Evolutionary conservation across 2,797 vertebrate genomes (phyloP).

Genomic region (Euphonia xanthogaster): DNA sequence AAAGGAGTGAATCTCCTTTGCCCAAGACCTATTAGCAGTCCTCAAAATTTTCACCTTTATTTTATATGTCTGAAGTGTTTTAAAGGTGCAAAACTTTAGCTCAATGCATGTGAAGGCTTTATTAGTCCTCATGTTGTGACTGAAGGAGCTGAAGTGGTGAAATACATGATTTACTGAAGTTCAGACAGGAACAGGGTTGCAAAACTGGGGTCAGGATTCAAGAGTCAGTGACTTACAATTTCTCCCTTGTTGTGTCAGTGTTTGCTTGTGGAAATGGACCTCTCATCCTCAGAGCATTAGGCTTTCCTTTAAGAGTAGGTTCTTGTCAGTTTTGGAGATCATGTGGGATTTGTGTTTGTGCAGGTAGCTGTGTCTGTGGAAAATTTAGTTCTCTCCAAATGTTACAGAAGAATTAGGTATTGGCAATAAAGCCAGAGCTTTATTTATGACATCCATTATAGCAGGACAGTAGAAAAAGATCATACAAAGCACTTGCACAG

Average conservation of each 20-base stretch:
- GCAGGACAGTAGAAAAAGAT: not conserved
- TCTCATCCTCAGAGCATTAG: not conserved
- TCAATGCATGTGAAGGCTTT: not conserved
- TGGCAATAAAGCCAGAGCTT: not conserved
- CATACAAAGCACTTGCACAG: not conserved
- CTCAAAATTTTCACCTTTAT: not conserved
- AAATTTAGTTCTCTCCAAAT: not conserved
- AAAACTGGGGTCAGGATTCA: not conserved
- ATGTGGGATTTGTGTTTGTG: not conserved
- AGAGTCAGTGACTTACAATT: not conserved
- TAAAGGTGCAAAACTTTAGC: not conserved
- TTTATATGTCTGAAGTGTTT: not conserved
- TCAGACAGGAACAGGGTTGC: not conserved
- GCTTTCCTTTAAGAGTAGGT: not conserved
- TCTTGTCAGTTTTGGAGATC: not conserved
- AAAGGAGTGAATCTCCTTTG: too few relatives aligned
- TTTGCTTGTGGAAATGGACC: not conserved
- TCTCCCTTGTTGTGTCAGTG: not conserved
- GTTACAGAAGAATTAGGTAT: not conserved
- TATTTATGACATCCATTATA: conserved; percentile 20
- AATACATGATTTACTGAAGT: not conserved
- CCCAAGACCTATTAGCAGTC: not conserved
- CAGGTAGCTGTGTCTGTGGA: not conserved
- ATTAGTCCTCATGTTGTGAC: not conserved
- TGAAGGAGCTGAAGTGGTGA: not conserved